Evolutionary conservation across 2,113 vertebrate genomes (phyloP), one percentile per base, ranked within the genome.

Genomic region (Rattus rattus): DNA sequence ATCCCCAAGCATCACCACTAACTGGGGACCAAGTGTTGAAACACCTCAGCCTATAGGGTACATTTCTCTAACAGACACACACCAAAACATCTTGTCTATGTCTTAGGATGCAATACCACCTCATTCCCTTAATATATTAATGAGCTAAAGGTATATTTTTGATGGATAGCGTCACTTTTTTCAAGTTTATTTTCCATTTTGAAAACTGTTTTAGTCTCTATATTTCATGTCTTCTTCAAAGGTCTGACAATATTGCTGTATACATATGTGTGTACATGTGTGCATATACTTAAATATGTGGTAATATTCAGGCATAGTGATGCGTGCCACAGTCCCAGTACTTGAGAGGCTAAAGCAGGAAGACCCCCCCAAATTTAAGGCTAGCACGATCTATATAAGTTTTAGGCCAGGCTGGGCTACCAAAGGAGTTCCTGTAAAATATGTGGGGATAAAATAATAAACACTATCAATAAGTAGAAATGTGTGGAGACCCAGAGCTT

Each of bases 121-220:
- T 73, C 65, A 76, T 69, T 79, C n/a, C 79, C 24, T 79, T 88
- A 88, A 13, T 19, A 85, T 85, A 75, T n/a, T 54, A 61, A 59
- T 75, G 20, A 73, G 6, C 20, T 49, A 10, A 56, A 17, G 59
- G 13, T 56, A 28, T 56, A 69, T 76, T 86, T 52, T 95, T 52
- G 36, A 47, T 75, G 49, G 26, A 69, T 75, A 75, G 16, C 89
- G 16, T 89, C 76, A 89, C 76, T 93, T 95, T n/a, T 24, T 95
- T 92, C 49, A 36, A 24, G 22, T 83, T 69, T 70, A 90, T 14
- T n/a, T 89, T 86, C 9, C 28, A 67, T 83, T 88, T 83, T 83
- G 47, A 86, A 47, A 67, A 30, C 67, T 1, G 28, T 65, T 70
- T 87, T 70, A 65, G 12, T 39, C 16, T 94, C 59, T 86, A 11